These are phyloP conservation scores for Centropyge bicolor DNA, from an alignment of 2,797 vertebrate genomes.

Conservation along the genomic window DNA sequence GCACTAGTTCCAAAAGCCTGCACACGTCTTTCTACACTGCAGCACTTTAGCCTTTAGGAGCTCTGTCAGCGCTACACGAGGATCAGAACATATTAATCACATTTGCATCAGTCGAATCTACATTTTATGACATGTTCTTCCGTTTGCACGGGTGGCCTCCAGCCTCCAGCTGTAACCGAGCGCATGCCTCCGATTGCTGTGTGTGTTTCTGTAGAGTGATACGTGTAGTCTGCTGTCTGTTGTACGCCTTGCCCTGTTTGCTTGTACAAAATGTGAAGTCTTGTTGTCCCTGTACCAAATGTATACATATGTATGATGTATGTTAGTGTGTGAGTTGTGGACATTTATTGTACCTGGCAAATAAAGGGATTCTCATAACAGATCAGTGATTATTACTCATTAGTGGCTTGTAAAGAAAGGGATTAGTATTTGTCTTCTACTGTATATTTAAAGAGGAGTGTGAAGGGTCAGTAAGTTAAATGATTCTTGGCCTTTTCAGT, in stretches of 20 bases:
- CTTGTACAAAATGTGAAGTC: constrained; percentile 57
- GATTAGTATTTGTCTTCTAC: constrained; percentile 19
- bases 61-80: constrained; percentile 11
- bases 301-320: constrained; percentile 46
- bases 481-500: constrained; percentile 8
- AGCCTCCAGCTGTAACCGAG: constrained; percentile 49
- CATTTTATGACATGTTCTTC: constrained; percentile 41
- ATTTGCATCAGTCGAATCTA: constrained; percentile 35
- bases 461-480: constrained; percentile 32
- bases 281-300: constrained; percentile 59
- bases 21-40: constrained; percentile 28
- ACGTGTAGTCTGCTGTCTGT: constrained; percentile 52
- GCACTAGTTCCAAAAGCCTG: constrained; percentile 20
- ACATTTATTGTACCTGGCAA: constrained; percentile 57
- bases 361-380: constrained; percentile 74
- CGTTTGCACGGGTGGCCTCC: constrained; percentile 40
- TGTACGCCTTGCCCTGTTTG: constrained; percentile 45
- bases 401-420: constrained; percentile 41
- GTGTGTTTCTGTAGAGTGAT: constrained; percentile 55
- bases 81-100: constrained; percentile 44
- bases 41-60: constrained; percentile 46
- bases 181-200: constrained; percentile 58
- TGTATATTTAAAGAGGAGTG: not conserved
- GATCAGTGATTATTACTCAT: constrained; percentile 62
- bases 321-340: constrained; percentile 46